Evolutionary conservation across 2,113 vertebrate species (phyloP).

Genomic region (Sula dactylatra): DNA sequence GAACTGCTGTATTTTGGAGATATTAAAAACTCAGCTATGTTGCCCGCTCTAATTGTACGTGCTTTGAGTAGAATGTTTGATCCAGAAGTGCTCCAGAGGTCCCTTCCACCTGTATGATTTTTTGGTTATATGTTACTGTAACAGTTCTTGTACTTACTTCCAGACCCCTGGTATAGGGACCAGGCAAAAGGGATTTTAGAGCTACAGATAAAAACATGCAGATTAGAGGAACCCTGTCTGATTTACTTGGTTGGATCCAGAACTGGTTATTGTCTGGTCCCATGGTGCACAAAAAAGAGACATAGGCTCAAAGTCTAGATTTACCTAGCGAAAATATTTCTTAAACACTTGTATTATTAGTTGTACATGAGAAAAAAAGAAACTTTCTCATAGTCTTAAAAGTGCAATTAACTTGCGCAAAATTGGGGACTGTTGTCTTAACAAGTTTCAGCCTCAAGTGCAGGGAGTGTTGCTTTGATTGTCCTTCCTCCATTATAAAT

Average conservation of each 20-base stretch:
- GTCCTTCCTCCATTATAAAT: background rate
- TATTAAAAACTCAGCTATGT: fast-evolving
- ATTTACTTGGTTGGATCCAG: background rate
- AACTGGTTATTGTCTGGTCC: background rate
- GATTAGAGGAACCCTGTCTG: background rate
- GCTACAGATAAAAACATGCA: fast-evolving
- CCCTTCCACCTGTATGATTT: background rate
- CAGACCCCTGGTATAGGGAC: background rate
- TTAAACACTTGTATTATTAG: background rate
- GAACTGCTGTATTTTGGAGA: background rate
- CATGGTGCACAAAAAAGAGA: background rate
- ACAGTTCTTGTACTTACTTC: background rate
- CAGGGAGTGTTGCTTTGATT: background rate
- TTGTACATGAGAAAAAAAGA: background rate
- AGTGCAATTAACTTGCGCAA: background rate
- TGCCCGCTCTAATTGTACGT: background rate
- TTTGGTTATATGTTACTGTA: background rate
- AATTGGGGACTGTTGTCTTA: background rate
- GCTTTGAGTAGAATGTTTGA: background rate
- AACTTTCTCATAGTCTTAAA: background rate
- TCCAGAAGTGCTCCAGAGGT: background rate
- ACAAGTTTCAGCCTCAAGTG: background rate
- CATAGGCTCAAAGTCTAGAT: background rate
- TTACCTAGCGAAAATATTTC: background rate
- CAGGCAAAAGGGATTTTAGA: background rate